A percentile compares a stretch with the other conserved stretches of the same genome.
These are phyloP conservation scores for Saguinus imperator DNA, from an alignment of 2,113 vertebrate species.

Conservation along the genomic window DNA sequence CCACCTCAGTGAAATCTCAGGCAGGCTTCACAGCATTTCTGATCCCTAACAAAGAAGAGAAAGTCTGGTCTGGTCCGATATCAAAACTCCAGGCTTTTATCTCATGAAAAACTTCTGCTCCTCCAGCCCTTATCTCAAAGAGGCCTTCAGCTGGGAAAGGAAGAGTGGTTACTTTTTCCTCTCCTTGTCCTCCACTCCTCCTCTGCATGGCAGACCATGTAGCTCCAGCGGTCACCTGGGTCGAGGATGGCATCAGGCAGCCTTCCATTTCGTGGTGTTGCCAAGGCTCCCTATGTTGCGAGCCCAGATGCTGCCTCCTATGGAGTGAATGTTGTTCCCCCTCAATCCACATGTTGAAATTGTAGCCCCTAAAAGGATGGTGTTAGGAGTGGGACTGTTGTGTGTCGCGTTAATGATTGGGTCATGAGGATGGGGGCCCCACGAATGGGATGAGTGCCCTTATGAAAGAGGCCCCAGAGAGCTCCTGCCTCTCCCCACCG, in stretches of 20 bases:
- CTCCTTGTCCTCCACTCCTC: not conserved
- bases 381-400: not conserved
- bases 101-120: not conserved
- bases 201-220: too few species aligned
- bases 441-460: not conserved
- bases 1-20: not conserved
- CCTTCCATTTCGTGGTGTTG: not conserved
- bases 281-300: rapidly evolving
- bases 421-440: not conserved
- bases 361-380: not conserved
- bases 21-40: not conserved
- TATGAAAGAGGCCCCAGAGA: not conserved
- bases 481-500: not conserved
- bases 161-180: not conserved
- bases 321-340: too few species aligned
- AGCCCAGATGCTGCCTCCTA: not conserved
- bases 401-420: not conserved
- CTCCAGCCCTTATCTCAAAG: not conserved
- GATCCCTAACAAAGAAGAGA: not conserved
- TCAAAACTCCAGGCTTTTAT: not conserved
- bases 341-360: not conserved
- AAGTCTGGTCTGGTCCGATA: not conserved
- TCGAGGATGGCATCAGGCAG: not conserved
- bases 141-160: not conserved
- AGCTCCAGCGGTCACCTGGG: not conserved